Percentiles rank a stretch among this genome's conserved stretches.
These are phyloP conservation scores for Megalopta genalis DNA, from an alignment of 1,140 invertebrate species.

Conservation along the genomic window DNA sequence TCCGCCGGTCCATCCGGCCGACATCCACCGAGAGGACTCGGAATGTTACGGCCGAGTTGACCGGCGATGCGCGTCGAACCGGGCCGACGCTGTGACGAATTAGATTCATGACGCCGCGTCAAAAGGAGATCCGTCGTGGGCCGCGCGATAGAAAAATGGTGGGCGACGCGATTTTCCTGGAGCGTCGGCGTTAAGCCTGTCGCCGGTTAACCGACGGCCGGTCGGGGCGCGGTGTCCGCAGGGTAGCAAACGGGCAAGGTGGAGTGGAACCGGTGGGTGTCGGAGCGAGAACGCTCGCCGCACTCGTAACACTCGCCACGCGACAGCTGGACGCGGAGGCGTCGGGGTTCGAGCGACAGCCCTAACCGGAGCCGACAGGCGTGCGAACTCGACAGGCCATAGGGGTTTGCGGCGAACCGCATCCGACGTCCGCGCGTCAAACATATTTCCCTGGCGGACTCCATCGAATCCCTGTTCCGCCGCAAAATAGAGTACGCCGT, in stretches of 20 bases:
- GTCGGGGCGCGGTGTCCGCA: background rate
- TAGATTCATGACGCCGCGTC: slow-evolving; percentile 33
- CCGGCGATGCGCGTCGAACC: slow-evolving; percentile 33
- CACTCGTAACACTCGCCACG: slow-evolving; percentile 44
- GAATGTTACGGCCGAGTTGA: background rate
- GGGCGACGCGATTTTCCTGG: too few relatives aligned
- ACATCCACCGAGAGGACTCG: too few relatives aligned
- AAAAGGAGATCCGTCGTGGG: slow-evolving; percentile 14
- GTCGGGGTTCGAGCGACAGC: slow-evolving; percentile 55
- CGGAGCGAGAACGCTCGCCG: slow-evolving; percentile 43
- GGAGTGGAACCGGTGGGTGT: slow-evolving; percentile 36
- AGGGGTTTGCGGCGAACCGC: slow-evolving; percentile 72
- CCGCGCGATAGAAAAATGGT: background rate
- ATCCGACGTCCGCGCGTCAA: slow-evolving; percentile 73
- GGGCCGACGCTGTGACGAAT: slow-evolving; percentile 35
- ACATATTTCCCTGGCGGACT: slow-evolving; percentile 31
- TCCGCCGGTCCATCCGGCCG: background rate
- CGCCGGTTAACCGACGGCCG: background rate
- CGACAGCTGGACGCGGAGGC: slow-evolving; percentile 67
- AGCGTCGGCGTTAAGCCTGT: background rate
- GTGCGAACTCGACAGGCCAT: slow-evolving; percentile 73
- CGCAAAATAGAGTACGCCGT: slow-evolving; percentile 18
- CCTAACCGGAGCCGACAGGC: slow-evolving; percentile 61
- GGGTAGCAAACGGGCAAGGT: slow-evolving; percentile 1
- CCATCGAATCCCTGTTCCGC: background rate